Conservation (phyloP, 2,113 vertebrate species). For the Prionailurus viverrinus region DNA sequence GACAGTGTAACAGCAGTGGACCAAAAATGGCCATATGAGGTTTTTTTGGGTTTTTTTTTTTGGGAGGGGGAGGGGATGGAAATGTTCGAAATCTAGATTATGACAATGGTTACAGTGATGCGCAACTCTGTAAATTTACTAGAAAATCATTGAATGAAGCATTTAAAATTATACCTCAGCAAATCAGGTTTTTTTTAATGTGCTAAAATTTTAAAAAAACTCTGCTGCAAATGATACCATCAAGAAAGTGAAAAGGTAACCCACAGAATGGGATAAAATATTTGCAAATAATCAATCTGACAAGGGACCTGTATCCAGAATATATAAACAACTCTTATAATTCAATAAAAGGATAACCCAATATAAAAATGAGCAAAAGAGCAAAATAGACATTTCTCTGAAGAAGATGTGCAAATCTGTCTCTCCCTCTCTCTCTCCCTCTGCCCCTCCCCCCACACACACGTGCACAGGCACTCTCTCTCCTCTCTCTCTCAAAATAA, state of each 20-base stretch:
- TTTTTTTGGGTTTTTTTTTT: background rate
- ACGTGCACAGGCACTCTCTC: no score
- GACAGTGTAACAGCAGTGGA: background rate
- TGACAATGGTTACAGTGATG: background rate
- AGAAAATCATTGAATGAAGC: background rate
- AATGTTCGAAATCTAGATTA: background rate
- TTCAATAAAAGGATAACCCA: background rate
- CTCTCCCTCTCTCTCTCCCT: no score
- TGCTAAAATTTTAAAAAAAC: background rate
- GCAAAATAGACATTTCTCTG: constrained; percentile 19
- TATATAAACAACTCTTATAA: background rate
- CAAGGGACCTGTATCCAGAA: background rate
- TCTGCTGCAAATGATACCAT: background rate
- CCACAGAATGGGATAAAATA: background rate
- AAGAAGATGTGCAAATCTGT: background rate
- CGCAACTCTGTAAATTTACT: background rate
- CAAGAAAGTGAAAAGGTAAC: background rate
- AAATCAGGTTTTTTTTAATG: background rate
- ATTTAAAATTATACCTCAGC: background rate
- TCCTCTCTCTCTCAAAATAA: no score
- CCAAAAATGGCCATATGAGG: background rate
- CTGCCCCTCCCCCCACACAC: no score
- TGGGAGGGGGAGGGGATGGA: no score
- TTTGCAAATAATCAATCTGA: background rate
- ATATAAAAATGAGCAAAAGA: background rate